Percentiles rank a stretch among this genome's conserved stretches.
These are phyloP conservation scores for Calypte anna DNA, from an alignment of 2,113 vertebrate genomes.

Conservation along the genomic window DNA sequence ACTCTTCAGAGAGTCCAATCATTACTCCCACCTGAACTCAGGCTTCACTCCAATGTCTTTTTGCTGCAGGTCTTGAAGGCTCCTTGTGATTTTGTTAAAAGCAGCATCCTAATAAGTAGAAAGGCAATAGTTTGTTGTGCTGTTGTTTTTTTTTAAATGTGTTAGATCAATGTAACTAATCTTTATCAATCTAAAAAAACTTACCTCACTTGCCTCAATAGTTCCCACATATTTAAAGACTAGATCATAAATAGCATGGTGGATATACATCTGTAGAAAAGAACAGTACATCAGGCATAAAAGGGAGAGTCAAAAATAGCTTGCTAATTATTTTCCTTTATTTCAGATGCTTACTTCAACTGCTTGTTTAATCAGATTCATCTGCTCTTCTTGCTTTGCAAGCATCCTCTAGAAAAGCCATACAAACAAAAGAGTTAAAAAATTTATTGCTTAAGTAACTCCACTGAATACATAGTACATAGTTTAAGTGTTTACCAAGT, in stretches of 20 bases:
- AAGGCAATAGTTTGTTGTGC: neutral
- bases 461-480: neutral
- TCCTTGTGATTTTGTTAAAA: conserved; percentile 95
- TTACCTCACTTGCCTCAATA: conserved; percentile 93
- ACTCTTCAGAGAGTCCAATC: neutral
- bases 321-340: neutral
- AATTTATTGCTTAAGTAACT: neutral
- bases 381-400: conserved; percentile 92
- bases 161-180: neutral
- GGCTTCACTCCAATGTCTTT: conserved; percentile 94
- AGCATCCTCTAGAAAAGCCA: conserved; percentile 84
- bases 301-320: neutral
- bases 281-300: neutral
- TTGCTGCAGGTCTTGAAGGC: conserved; percentile 95
- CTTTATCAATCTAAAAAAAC: neutral
- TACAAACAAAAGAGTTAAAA: conserved; percentile 1
- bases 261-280: conserved; percentile 89
- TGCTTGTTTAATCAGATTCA: conserved; percentile 95
- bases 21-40: conserved; percentile 88
- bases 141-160: neutral
- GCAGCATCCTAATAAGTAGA: conserved; percentile 86
- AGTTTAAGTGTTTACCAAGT: conserved; percentile 83
- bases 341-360: conserved; percentile 86
- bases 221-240: conserved; percentile 96
- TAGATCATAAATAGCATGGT: conserved; percentile 91